Percentiles rank a stretch among this genome's conserved stretches.
Conservation (phyloP, 1,140 invertebrate genomes). For the Rhagoletis zephyria region DNA sequence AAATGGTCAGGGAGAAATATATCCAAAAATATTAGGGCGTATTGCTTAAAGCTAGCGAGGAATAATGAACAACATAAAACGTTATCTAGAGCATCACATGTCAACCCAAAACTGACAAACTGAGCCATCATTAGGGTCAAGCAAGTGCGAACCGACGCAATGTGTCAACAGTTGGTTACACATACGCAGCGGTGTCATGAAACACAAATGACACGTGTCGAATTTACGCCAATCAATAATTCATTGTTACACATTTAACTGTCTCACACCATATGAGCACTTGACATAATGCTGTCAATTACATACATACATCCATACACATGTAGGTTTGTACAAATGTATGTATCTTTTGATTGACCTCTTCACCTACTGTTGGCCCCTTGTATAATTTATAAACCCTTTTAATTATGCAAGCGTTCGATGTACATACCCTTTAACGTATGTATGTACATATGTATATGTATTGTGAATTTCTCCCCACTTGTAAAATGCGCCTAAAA, state of each 20-base stretch:
- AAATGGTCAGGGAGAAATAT: too few relatives aligned
- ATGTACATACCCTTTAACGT: slow-evolving; percentile 8
- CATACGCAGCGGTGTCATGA: neutral
- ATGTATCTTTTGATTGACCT: neutral
- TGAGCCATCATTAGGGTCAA: neutral
- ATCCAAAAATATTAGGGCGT: too few relatives aligned
- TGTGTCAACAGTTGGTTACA: neutral
- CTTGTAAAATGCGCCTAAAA: slow-evolving; percentile 31
- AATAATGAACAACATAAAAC: too few relatives aligned
- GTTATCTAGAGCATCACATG: neutral
- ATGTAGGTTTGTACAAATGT: too few relatives aligned
- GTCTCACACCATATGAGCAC: neutral
- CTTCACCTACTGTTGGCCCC: neutral
- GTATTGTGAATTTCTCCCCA: neutral
- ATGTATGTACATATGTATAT: neutral
- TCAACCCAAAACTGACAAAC: neutral
- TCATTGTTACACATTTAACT: neutral
- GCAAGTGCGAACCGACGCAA: neutral
- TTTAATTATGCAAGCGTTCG: neutral
- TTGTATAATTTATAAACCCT: slow-evolving; percentile 18
- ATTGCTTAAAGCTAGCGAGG: too few relatives aligned
- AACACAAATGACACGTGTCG: neutral
- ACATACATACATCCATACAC: neutral
- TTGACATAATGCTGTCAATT: neutral
- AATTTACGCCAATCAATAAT: neutral